Percentiles rank a stretch among this genome's conserved stretches.
Conservation (phyloP, 2,113 vertebrate genomes). For the Scalopus aquaticus region DNA sequence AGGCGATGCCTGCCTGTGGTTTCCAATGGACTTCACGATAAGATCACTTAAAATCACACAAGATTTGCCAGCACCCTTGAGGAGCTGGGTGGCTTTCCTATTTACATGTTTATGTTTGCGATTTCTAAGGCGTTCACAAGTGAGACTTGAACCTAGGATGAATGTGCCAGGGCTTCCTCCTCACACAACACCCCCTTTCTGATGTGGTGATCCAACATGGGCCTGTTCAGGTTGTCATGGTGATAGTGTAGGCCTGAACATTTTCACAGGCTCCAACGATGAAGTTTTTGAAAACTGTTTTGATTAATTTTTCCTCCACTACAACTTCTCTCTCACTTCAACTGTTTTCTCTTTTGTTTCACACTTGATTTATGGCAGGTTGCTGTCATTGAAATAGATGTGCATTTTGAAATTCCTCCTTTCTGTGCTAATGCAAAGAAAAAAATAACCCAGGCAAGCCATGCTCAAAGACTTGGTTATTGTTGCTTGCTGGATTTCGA, state of each 20-base stretch:
- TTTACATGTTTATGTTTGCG: conserved; percentile 34
- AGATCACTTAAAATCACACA: conserved; percentile 30
- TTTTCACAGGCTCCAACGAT: conserved; percentile 85
- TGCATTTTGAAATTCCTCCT: conserved; percentile 86
- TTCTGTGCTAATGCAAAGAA: conserved; percentile 85
- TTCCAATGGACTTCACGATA: conserved; percentile 30
- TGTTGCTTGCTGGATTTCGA: conserved; percentile 96
- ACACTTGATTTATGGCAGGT: conserved; percentile 89
- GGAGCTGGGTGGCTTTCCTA: not conserved
- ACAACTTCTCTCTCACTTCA: conserved; percentile 85
- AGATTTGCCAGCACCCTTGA: not conserved
- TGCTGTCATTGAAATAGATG: conserved; percentile 89
- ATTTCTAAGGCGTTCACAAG: conserved; percentile 55
- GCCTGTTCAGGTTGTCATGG: conserved; percentile 87
- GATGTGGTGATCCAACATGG: conserved; percentile 84
- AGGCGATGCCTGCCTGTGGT: not conserved
- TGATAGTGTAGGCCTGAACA: conserved; percentile 82
- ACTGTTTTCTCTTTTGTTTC: conserved; percentile 87
- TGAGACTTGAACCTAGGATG: conserved; percentile 67
- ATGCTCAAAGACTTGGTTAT: conserved; percentile 97
- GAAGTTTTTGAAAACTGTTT: conserved; percentile 88
- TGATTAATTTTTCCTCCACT: conserved; percentile 86
- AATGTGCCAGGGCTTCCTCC: conserved; percentile 80
- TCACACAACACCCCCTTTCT: conserved; percentile 84
- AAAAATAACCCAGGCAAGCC: conserved; percentile 90